Base-by-base conservation (phyloP, 2,888 invertebrate genomes). In the Chaitophorus viminalis region DNA sequence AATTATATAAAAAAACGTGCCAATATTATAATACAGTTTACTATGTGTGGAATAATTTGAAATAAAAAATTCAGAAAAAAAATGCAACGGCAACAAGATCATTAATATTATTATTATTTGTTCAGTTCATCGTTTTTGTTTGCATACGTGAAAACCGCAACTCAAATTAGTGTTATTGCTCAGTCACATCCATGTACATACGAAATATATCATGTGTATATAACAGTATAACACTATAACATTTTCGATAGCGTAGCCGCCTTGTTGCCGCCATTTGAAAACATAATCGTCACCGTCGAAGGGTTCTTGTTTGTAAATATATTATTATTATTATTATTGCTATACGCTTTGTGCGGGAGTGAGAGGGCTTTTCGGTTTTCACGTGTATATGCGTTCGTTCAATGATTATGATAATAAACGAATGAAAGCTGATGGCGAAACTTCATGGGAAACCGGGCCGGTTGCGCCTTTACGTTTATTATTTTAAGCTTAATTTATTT, bases 401-500 rank as follows among this genome's bases (percentile, higher is more conserved):
- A 17, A 54, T 29, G 82, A 68, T 84, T 68, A 76, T 31, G 65
- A 84, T 84, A 84, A 84, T 76, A 84, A 39, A 60, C 52, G 72
- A 14, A 79, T 60, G 79, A 87, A 79, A 87, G 79, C 86, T 72
- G 46, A 46, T 17, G 54, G 33, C 39, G 77, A 76, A 68, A 77
- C 77, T 52, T 72, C 52, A 78, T 87, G 86, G 86, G 86, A 87
- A 87, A 79, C 60, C 60, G 31, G 36, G 86, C 86, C 79, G 74
- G 70, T 78, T 72, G 86, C n/a, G 79, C 86, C 86, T 86, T 86
- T 86, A 74, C 86, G 74, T 39, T 72, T 87, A 39, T 87, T 87
- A 74, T 87, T 87, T 87, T 39, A 87, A 87, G 86, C 86, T 87
- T 87, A 87, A 87, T 87, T 87, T 79, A 87, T 87, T 79, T 87